Evolutionary conservation across 2,113 vertebrate species (phyloP).

Genomic region (Oreochromis spilurus): DNA sequence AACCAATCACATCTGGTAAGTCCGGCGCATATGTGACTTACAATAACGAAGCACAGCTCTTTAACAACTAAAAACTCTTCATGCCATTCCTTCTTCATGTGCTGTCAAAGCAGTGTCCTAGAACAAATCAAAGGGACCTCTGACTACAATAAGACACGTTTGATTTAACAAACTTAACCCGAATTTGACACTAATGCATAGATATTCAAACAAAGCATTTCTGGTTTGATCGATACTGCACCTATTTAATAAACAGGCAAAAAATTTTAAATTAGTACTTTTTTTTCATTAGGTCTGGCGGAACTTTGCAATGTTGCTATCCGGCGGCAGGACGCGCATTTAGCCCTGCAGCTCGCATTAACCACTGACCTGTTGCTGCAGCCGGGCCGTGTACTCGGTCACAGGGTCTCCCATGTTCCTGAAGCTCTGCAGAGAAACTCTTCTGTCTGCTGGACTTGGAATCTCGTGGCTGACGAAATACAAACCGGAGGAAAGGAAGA

Average conservation of each 20-base stretch:
- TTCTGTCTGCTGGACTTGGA: not conserved
- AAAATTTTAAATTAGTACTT: not conserved
- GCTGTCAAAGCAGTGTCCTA: not conserved
- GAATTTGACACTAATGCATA: not conserved
- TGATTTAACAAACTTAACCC: not conserved
- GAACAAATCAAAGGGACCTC: not conserved
- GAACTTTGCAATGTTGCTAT: not conserved
- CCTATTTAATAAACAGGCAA: fast-evolving
- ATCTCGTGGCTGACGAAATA: constrained; percentile 57
- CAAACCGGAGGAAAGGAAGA: not conserved
- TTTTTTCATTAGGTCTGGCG: not conserved
- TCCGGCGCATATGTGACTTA: not conserved
- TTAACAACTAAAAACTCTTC: not conserved
- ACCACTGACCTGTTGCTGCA: constrained; percentile 80
- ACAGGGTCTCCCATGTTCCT: constrained; percentile 75
- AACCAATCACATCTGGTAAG: fast-evolving
- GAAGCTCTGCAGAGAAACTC: not conserved
- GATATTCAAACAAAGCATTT: fast-evolving
- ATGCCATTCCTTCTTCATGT: no score
- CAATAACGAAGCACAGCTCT: not conserved
- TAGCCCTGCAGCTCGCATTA: not conserved
- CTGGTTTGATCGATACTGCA: fast-evolving
- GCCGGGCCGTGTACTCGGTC: constrained; percentile 67
- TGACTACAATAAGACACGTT: not conserved
- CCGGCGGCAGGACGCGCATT: not conserved